Conservation (phyloP, 2,113 vertebrate species). For the Thomomys bottae region DNA sequence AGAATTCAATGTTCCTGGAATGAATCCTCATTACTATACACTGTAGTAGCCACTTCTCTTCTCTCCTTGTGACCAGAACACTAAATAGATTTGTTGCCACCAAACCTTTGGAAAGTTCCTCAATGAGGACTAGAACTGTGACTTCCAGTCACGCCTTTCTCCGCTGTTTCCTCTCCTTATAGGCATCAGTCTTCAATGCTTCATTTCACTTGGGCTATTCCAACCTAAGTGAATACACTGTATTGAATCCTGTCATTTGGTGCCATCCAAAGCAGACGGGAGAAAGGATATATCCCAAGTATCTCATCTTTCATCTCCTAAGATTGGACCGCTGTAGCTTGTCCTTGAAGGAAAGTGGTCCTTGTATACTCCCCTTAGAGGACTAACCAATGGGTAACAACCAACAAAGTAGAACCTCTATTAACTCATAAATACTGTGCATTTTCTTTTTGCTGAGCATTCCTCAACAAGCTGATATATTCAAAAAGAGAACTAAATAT, state of each 20-base stretch:
- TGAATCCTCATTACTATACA: not conserved
- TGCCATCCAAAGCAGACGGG: not conserved
- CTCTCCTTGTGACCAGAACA: not conserved
- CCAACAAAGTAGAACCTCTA: not conserved
- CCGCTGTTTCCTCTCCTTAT: not conserved
- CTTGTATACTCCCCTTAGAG: not conserved
- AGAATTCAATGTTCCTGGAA: not conserved
- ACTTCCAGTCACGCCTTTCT: not conserved
- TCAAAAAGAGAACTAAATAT: not conserved
- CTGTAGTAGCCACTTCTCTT: not conserved
- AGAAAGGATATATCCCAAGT: not conserved
- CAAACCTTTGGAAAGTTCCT: not conserved
- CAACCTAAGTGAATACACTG: too few relatives aligned
- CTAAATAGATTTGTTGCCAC: not conserved
- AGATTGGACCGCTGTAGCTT: not conserved
- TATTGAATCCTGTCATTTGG: not conserved
- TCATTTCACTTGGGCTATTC: not conserved
- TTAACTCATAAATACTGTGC: not conserved
- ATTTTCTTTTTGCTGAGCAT: not conserved
- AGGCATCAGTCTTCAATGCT: too few relatives aligned
- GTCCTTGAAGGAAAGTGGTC: not conserved
- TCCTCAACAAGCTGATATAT: not conserved
- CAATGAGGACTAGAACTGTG: not conserved
- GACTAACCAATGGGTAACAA: not conserved
- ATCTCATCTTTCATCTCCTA: not conserved